Evolutionary conservation across 1,140 invertebrate species (phyloP).

Genomic region (Drosophila gunungcola): DNA sequence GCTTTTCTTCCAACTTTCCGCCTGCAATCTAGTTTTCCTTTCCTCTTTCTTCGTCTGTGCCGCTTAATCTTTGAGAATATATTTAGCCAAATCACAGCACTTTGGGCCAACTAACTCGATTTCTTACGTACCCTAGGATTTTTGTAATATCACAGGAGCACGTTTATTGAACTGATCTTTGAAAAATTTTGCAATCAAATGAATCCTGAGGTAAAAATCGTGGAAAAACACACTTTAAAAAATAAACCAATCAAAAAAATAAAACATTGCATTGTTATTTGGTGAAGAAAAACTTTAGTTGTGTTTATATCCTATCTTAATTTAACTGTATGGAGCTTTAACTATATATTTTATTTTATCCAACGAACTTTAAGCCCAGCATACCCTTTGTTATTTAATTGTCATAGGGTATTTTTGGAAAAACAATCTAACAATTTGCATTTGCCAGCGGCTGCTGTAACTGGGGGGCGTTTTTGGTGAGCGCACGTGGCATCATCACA

Average conservation of each 20-base stretch:
- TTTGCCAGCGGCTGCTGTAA: slow-evolving; percentile 34
- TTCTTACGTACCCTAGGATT: neutral
- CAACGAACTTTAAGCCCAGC: neutral
- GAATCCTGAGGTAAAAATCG: too few species aligned
- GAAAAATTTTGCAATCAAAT: too few species aligned
- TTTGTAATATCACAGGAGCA: too few species aligned
- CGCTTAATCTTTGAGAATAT: slow-evolving; percentile 5
- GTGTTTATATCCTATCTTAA: too few species aligned
- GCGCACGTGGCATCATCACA: slow-evolving; percentile 9
- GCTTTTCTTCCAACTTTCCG: slow-evolving; percentile 1
- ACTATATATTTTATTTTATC: too few species aligned
- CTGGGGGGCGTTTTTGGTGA: slow-evolving; percentile 20
- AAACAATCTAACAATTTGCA: slow-evolving; percentile 54
- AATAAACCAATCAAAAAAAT: too few species aligned
- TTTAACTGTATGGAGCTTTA: too few species aligned
- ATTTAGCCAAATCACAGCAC: slow-evolving; percentile 13
- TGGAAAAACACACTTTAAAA: too few species aligned
- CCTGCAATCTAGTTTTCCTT: slow-evolving; percentile 9
- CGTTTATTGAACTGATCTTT: neutral
- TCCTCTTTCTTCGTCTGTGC: neutral
- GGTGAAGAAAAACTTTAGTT: too few species aligned
- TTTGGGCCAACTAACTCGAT: neutral
- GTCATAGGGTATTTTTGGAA: slow-evolving; percentile 14
- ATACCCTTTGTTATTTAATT: neutral
- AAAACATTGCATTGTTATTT: too few species aligned